phyloP scores from a whole-genome alignment of 2,113 vertebrate species.

The Dipodomys stephensi region DNA sequence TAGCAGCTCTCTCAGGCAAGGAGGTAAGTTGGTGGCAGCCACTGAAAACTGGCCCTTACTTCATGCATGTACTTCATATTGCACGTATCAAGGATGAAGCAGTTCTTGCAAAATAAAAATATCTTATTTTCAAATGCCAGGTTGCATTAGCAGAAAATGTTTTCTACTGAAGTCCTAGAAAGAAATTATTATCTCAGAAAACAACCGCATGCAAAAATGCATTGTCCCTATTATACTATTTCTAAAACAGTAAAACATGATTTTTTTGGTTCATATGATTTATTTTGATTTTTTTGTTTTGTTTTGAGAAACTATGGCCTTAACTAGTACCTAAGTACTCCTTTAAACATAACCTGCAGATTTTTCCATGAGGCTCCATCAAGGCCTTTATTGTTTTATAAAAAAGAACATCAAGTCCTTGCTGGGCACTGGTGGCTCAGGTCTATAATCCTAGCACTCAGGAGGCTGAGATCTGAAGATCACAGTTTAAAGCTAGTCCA shows the following conservation, averaged over 20 bases:
- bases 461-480: too few species aligned
- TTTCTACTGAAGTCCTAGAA: neutral
- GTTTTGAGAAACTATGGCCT: neutral
- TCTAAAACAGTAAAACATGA: conserved; percentile 33
- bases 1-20: too few species aligned
- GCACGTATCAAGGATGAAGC: neutral
- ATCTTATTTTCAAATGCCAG: conserved; percentile 42
- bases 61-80: neutral
- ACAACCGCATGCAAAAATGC: conserved; percentile 30
- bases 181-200: conserved; percentile 7
- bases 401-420: too few species aligned
- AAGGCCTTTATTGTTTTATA: too few species aligned
- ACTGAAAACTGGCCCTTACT: neutral
- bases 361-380: neutral
- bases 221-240: neutral
- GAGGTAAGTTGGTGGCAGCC: too few species aligned
- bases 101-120: neutral
- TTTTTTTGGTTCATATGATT: neutral
- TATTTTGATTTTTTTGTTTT: conserved; percentile 1
- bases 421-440: too few species aligned
- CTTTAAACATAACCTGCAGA: neutral
- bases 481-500: too few species aligned
- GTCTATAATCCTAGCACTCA: too few species aligned
- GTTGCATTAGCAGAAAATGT: neutral
- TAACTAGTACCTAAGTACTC: neutral